Percentiles rank a stretch among this genome's conserved stretches.
These are phyloP conservation scores for Porites rus DNA, from an alignment of 92 coral and sea anemone species.

Conservation along the genomic window DNA sequence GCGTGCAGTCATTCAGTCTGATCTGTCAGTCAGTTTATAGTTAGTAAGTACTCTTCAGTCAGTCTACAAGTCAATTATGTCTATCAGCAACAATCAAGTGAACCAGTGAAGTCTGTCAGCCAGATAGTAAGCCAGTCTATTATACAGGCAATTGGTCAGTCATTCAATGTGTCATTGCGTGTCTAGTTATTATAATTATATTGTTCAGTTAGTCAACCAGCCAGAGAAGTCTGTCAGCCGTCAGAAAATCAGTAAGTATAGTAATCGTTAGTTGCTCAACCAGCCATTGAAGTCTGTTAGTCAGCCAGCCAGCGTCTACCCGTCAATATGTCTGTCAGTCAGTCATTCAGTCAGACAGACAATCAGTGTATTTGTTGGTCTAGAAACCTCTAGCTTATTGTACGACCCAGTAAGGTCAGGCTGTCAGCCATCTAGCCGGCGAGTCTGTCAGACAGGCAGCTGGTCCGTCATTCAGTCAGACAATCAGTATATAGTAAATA, in stretches of 20 bases:
- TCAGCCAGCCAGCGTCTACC: too few species aligned
- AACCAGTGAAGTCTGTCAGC: neutral
- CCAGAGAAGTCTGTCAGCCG: neutral
- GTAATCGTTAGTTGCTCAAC: too few species aligned
- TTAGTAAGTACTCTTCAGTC: neutral
- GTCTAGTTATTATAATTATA: too few species aligned
- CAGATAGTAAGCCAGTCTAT: neutral
- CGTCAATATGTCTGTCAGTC: neutral
- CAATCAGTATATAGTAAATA: too few species aligned
- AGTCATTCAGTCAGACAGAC: neutral
- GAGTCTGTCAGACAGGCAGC: constrained; percentile 3
- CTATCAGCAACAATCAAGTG: neutral
- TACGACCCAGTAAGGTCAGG: neutral
- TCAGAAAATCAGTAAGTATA: too few species aligned
- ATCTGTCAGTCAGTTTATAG: constrained; percentile 11
- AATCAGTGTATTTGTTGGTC: neutral
- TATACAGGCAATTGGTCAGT: neutral
- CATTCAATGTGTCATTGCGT: neutral
- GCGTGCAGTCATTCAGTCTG: neutral
- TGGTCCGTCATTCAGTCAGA: neutral
- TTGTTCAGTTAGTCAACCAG: neutral
- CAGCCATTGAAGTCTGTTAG: too few species aligned
- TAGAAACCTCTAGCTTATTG: neutral
- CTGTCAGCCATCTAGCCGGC: neutral
- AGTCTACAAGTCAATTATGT: neutral